These are phyloP conservation scores for Germaria angustata DNA, from an alignment of 2,888 invertebrate species.

Conservation along the genomic window DNA sequence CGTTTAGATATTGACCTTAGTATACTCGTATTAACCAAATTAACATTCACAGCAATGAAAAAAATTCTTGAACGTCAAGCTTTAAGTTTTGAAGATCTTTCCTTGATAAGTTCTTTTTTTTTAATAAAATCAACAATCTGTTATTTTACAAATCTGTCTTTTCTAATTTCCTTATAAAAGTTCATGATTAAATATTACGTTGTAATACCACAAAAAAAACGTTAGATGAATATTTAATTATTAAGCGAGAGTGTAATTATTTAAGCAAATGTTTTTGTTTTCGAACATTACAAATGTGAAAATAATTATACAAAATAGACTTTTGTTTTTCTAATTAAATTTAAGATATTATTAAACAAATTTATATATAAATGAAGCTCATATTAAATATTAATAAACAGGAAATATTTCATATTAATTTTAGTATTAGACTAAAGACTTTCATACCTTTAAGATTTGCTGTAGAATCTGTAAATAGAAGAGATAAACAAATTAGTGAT, in stretches of 20 bases:
- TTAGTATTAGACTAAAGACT: not conserved
- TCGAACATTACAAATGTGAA: constrained; percentile 17
- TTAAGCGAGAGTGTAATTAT: constrained; percentile 18
- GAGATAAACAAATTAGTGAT: not conserved
- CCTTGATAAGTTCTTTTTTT: not conserved
- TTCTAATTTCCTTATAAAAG: constrained; percentile 15
- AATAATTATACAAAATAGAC: constrained; percentile 28
- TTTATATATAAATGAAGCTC: not conserved
- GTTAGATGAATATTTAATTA: constrained; percentile 48
- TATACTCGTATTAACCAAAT: too few species aligned
- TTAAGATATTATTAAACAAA: not conserved
- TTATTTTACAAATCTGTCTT: not conserved
- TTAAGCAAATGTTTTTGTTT: constrained; percentile 34
- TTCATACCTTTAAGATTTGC: not conserved
- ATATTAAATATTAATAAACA: not conserved
- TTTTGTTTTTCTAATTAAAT: not conserved
- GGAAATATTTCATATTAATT: not conserved
- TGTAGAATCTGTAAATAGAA: not conserved
- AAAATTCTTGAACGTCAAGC: too few species aligned
- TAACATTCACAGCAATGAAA: too few species aligned
- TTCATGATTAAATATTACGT: constrained; percentile 33
- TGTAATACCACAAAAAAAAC: constrained; percentile 17
- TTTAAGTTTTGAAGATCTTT: not conserved
- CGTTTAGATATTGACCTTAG: too few species aligned
- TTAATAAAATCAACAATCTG: not conserved